These are phyloP conservation scores for Heteropelma amictum DNA, from an alignment of 2,888 invertebrate species.

Conservation along the genomic window DNA sequence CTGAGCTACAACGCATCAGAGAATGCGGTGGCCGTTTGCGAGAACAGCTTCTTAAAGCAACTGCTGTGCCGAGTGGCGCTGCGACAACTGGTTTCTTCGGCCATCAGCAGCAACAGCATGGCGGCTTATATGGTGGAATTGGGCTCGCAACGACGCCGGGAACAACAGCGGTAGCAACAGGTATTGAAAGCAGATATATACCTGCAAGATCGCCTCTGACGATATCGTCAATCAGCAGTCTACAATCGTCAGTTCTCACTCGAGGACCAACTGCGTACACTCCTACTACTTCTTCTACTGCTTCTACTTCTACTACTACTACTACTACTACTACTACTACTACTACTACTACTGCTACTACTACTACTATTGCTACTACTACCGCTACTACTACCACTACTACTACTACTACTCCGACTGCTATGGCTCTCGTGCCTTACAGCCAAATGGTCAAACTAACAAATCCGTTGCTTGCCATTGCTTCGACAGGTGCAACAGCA, in stretches of 20 bases:
- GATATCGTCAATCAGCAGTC: slow-evolving; percentile 64
- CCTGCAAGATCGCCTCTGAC: slow-evolving; percentile 24
- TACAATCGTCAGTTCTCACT: slow-evolving; percentile 67
- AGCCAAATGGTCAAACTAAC: slow-evolving; percentile 67
- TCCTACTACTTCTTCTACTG: slow-evolving; percentile 28
- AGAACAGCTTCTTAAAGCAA: slow-evolving; percentile 73
- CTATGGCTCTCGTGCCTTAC: slow-evolving; percentile 68
- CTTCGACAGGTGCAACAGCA: slow-evolving; percentile 69
- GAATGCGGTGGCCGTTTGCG: slow-evolving; percentile 76
- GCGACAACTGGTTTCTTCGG: slow-evolving; percentile 58
- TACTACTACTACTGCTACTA: slow-evolving; percentile 29
- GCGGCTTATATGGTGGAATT: slow-evolving; percentile 73
- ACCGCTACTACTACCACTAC: slow-evolving; percentile 31
- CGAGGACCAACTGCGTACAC: slow-evolving; percentile 68
- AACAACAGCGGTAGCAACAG: slow-evolving; percentile 77
- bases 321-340: slow-evolving; percentile 57
- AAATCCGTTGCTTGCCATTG: slow-evolving; percentile 70
- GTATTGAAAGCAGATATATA: slow-evolving; percentile 55
- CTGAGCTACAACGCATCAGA: slow-evolving; percentile 84
- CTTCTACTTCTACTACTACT: slow-evolving; percentile 27
- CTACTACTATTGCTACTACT: slow-evolving; percentile 24
- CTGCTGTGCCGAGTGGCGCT: slow-evolving; percentile 67
- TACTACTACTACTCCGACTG: slow-evolving; percentile 24
- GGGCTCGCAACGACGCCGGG: slow-evolving; percentile 77
- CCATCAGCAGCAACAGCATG: slow-evolving; percentile 74